Base-by-base conservation (phyloP, 2,797 vertebrate genomes). In the Sebastes matsubarae region DNA sequence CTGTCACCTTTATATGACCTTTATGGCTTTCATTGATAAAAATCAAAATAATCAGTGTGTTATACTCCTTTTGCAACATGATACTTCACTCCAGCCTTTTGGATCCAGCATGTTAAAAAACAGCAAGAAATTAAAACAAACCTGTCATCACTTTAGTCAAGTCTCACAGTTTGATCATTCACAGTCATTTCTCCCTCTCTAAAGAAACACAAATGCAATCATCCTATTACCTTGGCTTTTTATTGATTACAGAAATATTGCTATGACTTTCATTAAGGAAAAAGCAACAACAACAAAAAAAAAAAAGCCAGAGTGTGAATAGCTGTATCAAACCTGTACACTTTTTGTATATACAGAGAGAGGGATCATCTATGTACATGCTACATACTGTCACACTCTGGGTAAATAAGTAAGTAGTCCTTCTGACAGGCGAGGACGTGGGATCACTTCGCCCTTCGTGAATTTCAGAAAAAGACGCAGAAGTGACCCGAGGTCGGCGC, bases 211-310 rank as follows among this genome's bases (percentile, higher is more conserved):
- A 79, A 78, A 88, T 81, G 69, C 82, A 89, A 79, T 81, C 82
- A 80, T 88, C 85, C 85, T 76, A 83, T 83, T 87, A 90, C 82
- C 90, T 88, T 91, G 92, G 89, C 89, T 90, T 90, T 91, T 92
- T 84, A 91, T 90, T 89, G 88, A 82, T 94, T 90, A 93, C 88
- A 92, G 90, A 94, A 94, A 94, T 95, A 95, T 95, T 95, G 93
- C 93, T 95, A 85, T 92, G 89, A 91, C 79, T 91, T 89, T 92
- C 60, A 89, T 76, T 72, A 88, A 92, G 92, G 83, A 90, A 90
- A 63, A 91, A 88, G 60, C 58, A 64, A 71, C 73, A 79, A 38
- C 58, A 58, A 46, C 46, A 81, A 67, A 54, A 46, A 54, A 79
- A 67, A 66, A 84, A 87, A 88, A 89, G 76, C 85, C 90, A 89